These are phyloP conservation scores for Saxidomus purpurata DNA, from an alignment of 1,140 invertebrate genomes.

Conservation along the genomic window DNA sequence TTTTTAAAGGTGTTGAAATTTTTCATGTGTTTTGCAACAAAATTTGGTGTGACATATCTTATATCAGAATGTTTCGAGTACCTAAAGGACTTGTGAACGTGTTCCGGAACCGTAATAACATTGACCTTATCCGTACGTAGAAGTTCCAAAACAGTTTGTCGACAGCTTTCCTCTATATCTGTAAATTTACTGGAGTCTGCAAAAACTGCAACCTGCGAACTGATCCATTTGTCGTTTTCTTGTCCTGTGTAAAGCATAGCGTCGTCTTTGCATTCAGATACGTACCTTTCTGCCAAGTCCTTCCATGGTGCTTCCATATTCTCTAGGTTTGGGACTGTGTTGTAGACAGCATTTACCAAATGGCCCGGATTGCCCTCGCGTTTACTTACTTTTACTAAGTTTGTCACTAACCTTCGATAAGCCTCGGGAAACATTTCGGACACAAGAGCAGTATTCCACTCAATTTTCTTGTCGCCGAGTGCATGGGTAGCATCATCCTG, in stretches of 20 bases:
- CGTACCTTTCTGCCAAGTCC: background rate
- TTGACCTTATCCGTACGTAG: background rate
- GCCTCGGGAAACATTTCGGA: constrained; percentile 71
- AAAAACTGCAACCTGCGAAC: background rate
- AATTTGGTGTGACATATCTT: background rate
- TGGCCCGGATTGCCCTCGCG: background rate
- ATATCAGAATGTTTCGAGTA: background rate
- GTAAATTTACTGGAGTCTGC: background rate
- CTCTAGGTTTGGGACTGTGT: background rate
- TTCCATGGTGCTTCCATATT: background rate
- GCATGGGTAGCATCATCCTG: constrained; percentile 2
- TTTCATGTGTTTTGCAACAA: background rate
- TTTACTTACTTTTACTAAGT: background rate
- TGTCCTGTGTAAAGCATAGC: background rate
- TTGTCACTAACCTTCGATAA: constrained; percentile 53
- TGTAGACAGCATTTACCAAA: background rate
- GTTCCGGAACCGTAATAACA: background rate
- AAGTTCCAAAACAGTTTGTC: background rate
- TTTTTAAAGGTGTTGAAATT: background rate
- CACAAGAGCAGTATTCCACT: constrained; percentile 75
- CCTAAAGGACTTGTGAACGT: background rate
- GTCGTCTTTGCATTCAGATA: background rate
- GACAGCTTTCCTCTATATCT: background rate
- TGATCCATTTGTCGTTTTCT: background rate
- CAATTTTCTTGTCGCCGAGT: constrained; percentile 65